phyloP scores from a whole-genome alignment of 2,888 invertebrate genomes.

The Trachelus stipa region DNA sequence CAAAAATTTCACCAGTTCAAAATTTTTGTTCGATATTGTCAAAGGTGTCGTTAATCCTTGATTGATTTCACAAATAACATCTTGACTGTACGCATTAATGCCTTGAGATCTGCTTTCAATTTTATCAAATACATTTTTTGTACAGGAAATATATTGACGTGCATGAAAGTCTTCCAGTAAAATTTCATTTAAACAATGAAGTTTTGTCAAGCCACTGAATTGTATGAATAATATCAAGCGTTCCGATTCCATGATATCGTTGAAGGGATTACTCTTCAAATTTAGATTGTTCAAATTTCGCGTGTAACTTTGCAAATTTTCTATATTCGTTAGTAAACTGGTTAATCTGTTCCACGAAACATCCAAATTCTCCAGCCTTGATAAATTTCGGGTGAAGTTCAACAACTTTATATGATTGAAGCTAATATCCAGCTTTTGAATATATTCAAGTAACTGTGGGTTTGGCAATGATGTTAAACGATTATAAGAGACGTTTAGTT shows the following conservation, averaged over 20 bases:
- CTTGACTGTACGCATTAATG: not conserved
- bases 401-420: constrained; percentile 33
- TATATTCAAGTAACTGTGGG: constrained; percentile 20
- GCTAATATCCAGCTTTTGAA: constrained; percentile 32
- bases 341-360: constrained; percentile 35
- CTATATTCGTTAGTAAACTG: constrained; percentile 21
- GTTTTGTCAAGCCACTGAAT: not conserved
- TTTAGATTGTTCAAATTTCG: constrained; percentile 30
- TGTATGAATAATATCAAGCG: not conserved
- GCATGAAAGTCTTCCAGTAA: not conserved
- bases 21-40: not conserved
- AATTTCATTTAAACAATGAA: not conserved
- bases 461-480: constrained; percentile 29
- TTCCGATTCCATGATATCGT: constrained; percentile 25
- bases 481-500: constrained; percentile 36
- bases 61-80: not conserved
- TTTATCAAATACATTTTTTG: not conserved
- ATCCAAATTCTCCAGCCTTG: constrained; percentile 26
- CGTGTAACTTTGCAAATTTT: constrained; percentile 20
- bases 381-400: constrained; percentile 15
- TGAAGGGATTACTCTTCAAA: constrained; percentile 32
- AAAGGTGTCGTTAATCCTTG: not conserved
- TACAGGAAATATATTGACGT: not conserved
- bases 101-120: not conserved
- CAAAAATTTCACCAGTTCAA: not conserved